Base-by-base conservation (phyloP, 1,140 invertebrate genomes). In the Zaprionus davidi region DNA sequence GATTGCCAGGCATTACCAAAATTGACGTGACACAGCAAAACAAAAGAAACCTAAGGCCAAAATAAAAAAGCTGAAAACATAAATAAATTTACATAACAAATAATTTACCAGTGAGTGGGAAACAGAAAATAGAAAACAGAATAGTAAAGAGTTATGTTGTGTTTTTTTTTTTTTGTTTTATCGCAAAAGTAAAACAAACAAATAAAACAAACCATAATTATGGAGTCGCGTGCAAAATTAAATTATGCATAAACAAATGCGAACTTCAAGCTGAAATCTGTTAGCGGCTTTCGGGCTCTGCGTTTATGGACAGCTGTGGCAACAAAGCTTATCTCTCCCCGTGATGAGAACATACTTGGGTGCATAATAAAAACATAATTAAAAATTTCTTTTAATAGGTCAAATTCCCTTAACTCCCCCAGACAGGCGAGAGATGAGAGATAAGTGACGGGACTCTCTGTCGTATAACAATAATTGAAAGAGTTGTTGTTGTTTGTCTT, bases 1-100 rank as follows among this genome's bases (percentile, higher is more conserved):
- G 46, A 76, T 59, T 58, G 34, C 24, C 36, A 53, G 44, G 36
- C 67, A 64, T 65, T 38, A 49, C 46, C 11, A 49, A 41, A 71
- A 71, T 44, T 75, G 53, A 53, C 59, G 68, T 59, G 59, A 17
- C 26, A 46, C 57, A 74, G 44, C 34, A 31, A 24, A 60, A 58
- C 20, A 22, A n/a, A 56, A 56, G 15, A 28, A 17, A 34, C 11
- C 20, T 11, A 34, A 34, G 11, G 3, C 31, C 9, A 34, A 34
- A 34, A 34, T 7, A 28, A 55, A 17, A 11, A 65, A 60, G 38
- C 41, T 31, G 15, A 59, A 59, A 44, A 62, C 69, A 46, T 13
- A 51, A 24, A 51, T 5, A 51, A 20, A 71, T 64, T 63, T 31
- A 36, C 5, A 26, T n/a, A 59, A 58, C 15, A 56, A 38, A 38